Evolutionary conservation across 2,888 invertebrate genomes (phyloP).

Genomic region (Pyrochroa serraticornis): DNA sequence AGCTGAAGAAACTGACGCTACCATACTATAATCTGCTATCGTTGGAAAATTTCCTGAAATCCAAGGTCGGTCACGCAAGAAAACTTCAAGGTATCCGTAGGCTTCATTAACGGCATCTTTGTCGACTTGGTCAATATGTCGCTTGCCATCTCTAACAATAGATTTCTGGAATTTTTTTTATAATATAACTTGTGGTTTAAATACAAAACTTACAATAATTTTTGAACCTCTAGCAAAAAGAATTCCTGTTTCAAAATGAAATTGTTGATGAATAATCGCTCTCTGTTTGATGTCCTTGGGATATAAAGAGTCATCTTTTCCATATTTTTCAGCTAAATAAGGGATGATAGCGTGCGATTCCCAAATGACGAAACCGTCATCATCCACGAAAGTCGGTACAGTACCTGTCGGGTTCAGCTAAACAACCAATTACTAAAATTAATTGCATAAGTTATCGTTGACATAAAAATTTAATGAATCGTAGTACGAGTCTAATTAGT

Average conservation of each 20-base stretch:
- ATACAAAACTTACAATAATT: slow-evolving; percentile 35
- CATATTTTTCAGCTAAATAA: slow-evolving; percentile 63
- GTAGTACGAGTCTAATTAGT: slow-evolving; percentile 4
- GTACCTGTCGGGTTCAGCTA: slow-evolving; percentile 66
- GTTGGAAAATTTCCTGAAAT: slow-evolving; percentile 16
- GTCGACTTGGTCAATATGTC: slow-evolving; percentile 38
- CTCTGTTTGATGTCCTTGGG: slow-evolving; percentile 62
- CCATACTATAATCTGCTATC: slow-evolving; percentile 18
- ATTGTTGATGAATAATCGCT: slow-evolving; percentile 62
- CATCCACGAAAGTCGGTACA: slow-evolving; percentile 63
- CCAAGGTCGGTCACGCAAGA: slow-evolving; percentile 55
- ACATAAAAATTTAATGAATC: no score
- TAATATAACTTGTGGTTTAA: neutral
- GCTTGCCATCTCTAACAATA: neutral
- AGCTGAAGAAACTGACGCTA: slow-evolving; percentile 7
- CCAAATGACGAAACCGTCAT: slow-evolving; percentile 61
- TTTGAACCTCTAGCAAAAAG: slow-evolving; percentile 57
- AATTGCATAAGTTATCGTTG: no score
- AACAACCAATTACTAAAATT: no score
- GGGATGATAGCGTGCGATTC: slow-evolving; percentile 61
- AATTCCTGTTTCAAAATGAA: slow-evolving; percentile 62
- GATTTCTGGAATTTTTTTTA: neutral
- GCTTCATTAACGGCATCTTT: slow-evolving; percentile 56
- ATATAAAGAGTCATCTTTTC: slow-evolving; percentile 61
- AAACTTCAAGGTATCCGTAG: slow-evolving; percentile 59